These are phyloP conservation scores for Cyprinodon brontotheroides DNA, from an alignment of 2,113 vertebrate genomes.

Conservation along the genomic window DNA sequence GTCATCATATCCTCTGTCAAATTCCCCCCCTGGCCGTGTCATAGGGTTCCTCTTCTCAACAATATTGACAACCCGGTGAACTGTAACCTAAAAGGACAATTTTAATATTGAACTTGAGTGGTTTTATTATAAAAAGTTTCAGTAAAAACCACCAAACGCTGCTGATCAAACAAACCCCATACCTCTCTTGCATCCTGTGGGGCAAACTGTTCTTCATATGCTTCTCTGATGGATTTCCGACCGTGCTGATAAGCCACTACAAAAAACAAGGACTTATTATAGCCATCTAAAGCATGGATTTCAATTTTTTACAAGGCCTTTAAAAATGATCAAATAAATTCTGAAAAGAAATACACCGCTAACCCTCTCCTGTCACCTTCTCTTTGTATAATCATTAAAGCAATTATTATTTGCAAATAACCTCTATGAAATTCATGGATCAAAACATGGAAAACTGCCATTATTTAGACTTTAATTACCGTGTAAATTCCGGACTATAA, in stretches of 20 bases:
- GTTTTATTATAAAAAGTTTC: background rate
- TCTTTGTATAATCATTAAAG: background rate
- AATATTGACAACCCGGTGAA: constrained; percentile 65
- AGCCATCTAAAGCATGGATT: background rate
- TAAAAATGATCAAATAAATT: background rate
- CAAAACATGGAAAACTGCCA: background rate
- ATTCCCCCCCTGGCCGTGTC: constrained; percentile 16
- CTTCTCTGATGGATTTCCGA: constrained; percentile 44
- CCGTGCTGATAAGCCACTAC: constrained; percentile 55
- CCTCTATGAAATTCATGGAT: background rate
- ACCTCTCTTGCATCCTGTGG: constrained; percentile 63
- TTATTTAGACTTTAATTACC: background rate
- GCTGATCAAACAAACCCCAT: background rate
- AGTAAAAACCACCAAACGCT: background rate
- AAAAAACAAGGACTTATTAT: background rate
- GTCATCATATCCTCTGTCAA: constrained; percentile 40
- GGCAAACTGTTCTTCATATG: constrained; percentile 59
- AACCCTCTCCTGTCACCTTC: background rate
- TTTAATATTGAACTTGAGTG: background rate
- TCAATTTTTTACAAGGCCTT: background rate
- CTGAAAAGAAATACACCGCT: background rate
- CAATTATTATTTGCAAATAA: background rate
- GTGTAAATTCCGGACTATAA: too few relatives aligned
- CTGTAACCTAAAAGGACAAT: constrained; percentile 54
- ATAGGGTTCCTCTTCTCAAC: constrained; percentile 52